phyloP scores from a whole-genome alignment of 2,888 invertebrate species.

The Saturnia japonica region DNA sequence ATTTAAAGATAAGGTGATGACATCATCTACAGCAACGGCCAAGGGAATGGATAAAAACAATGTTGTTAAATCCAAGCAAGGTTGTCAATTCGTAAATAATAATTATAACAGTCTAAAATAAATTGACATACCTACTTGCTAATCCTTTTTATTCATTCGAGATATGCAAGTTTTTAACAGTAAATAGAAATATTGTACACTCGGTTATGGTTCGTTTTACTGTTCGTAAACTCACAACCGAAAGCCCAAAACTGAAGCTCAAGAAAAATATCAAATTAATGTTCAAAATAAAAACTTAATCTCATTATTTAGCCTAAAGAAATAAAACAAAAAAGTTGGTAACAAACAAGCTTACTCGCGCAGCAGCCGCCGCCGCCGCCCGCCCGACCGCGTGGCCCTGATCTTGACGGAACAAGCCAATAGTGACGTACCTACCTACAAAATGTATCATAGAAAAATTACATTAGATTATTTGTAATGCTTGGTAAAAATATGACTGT shows the following conservation, averaged over 20 bases:
- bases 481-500: too few species aligned
- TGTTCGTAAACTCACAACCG: background rate
- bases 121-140: background rate
- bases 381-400: slow-evolving; percentile 67
- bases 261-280: background rate
- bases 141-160: background rate
- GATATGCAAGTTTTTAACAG: background rate
- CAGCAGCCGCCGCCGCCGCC: slow-evolving; percentile 41
- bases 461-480: too few species aligned
- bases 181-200: background rate
- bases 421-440: too few species aligned
- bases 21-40: slow-evolving; percentile 64
- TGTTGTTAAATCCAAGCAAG: slow-evolving; percentile 24
- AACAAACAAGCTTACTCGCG: slow-evolving; percentile 53
- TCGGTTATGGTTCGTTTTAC: background rate
- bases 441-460: too few species aligned
- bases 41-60: slow-evolving; percentile 52
- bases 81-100: slow-evolving; percentile 1
- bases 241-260: background rate
- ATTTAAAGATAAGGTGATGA: slow-evolving; percentile 59
- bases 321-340: slow-evolving; percentile 36
- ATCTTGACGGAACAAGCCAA: slow-evolving; percentile 64
- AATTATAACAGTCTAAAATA: background rate
- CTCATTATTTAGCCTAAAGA: background rate
- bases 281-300: background rate